Evolutionary conservation across 2,888 invertebrate species (phyloP).

Genomic region (Drosophila neotestacea): DNA sequence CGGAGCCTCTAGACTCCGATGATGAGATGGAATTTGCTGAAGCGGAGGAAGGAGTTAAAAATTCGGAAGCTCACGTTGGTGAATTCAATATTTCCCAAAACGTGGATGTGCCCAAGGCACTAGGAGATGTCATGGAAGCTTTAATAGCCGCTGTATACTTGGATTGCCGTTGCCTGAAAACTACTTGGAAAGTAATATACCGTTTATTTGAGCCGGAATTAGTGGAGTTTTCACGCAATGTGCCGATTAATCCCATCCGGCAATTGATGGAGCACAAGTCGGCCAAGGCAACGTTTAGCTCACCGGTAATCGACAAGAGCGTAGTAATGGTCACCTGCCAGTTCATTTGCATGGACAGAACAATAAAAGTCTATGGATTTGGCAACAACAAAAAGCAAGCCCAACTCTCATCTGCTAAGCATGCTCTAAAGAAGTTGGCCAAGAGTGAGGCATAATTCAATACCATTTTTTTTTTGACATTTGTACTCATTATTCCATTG

Average conservation of each 20-base stretch:
- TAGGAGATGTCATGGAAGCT: slow-evolving; percentile 98
- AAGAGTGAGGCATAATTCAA: slow-evolving; percentile 47
- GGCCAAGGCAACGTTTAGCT: slow-evolving; percentile 89
- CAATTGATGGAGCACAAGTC: slow-evolving; percentile 93
- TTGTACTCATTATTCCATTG: neutral
- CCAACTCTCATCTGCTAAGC: slow-evolving; percentile 92
- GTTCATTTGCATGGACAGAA: slow-evolving; percentile 87
- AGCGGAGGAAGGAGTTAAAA: neutral
- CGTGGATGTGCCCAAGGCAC: slow-evolving; percentile 94
- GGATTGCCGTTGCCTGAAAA: slow-evolving; percentile 91
- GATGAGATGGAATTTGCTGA: slow-evolving; percentile 40
- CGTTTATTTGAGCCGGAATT: slow-evolving; percentile 95
- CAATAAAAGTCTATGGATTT: slow-evolving; percentile 88
- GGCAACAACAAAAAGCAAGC: slow-evolving; percentile 90
- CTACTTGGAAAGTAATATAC: slow-evolving; percentile 93
- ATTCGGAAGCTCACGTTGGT: slow-evolving; percentile 21
- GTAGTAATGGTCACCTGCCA: slow-evolving; percentile 88
- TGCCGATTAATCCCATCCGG: slow-evolving; percentile 96
- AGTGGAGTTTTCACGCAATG: slow-evolving; percentile 90
- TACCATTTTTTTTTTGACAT: neutral
- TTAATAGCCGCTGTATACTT: slow-evolving; percentile 95
- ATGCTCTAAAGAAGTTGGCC: slow-evolving; percentile 87
- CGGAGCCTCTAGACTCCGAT: slow-evolving; percentile 43
- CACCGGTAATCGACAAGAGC: slow-evolving; percentile 74
- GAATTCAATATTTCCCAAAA: slow-evolving; percentile 87